Evolutionary conservation across 2,888 invertebrate species (phyloP).

Genomic region (Limenitis camilla): DNA sequence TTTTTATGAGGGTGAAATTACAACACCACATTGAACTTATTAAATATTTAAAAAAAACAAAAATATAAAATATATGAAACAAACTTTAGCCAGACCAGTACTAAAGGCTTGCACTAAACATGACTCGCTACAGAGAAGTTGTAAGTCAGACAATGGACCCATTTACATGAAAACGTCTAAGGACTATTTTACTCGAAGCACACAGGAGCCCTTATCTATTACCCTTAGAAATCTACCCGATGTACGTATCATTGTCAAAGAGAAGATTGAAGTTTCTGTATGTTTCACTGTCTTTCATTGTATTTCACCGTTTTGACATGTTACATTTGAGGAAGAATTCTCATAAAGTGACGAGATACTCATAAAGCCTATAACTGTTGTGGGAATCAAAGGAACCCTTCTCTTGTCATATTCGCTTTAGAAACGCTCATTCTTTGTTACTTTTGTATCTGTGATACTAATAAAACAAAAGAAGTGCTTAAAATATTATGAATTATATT

Average conservation of each 20-base stretch:
- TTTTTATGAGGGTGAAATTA: too few species aligned
- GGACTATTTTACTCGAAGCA: background rate
- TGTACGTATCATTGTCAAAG: conserved; percentile 13
- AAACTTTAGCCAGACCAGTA: too few species aligned
- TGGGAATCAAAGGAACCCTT: conserved; percentile 6
- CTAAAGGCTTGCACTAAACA: too few species aligned
- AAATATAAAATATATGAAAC: too few species aligned
- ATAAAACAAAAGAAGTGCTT: too few species aligned
- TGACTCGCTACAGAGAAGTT: background rate
- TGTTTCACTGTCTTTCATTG: conserved; percentile 6
- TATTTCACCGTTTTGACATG: conserved; percentile 6
- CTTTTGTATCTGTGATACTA: background rate
- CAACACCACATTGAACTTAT: too few species aligned
- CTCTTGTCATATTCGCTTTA: conserved; percentile 5
- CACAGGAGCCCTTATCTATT: conserved; percentile 9
- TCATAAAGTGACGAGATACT: background rate
- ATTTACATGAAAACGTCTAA: background rate
- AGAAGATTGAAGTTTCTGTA: conserved; percentile 6
- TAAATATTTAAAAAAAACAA: too few species aligned
- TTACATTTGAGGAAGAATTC: conserved; percentile 7
- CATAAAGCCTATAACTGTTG: conserved; percentile 12
- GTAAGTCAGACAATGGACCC: background rate
- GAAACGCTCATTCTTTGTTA: background rate
- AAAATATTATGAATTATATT: too few species aligned
- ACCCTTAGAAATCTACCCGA: conserved; percentile 11